Evolutionary conservation across 2,113 vertebrate genomes (phyloP).

Genomic region (Piprites chloris): DNA sequence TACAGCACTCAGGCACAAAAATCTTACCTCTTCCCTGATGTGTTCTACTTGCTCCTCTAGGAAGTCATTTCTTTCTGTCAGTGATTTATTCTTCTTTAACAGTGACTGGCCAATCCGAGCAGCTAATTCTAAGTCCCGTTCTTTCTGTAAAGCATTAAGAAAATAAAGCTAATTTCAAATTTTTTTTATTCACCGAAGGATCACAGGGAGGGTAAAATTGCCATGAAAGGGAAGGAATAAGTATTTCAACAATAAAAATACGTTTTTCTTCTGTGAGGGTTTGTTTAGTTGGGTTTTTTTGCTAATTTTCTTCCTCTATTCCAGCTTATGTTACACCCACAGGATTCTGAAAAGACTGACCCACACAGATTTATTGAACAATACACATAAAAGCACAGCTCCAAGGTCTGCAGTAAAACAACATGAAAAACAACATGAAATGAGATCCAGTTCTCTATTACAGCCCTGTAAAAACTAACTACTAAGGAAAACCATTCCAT

Average conservation of each 20-base stretch:
- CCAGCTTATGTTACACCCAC: background rate
- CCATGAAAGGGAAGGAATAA: background rate
- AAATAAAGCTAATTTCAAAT: background rate
- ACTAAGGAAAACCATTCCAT: background rate
- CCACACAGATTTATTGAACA: background rate
- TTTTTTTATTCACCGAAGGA: background rate
- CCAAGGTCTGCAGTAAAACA: background rate
- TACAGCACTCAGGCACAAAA: background rate
- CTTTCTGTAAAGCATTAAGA: conserved; percentile 82
- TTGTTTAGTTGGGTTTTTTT: background rate
- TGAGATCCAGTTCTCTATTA: background rate
- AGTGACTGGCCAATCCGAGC: conserved; percentile 96
- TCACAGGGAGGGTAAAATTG: background rate
- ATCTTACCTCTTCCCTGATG: conserved; percentile 90
- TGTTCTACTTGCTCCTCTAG: conserved; percentile 96
- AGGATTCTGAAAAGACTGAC: background rate
- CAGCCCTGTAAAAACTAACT: background rate
- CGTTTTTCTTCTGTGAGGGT: background rate
- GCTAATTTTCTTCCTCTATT: background rate
- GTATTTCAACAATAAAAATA: background rate
- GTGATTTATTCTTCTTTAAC: conserved; percentile 95
- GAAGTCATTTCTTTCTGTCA: conserved; percentile 92
- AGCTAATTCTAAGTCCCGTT: conserved; percentile 96
- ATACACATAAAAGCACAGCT: background rate
- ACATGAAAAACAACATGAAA: background rate